A percentile compares a stretch with the other conserved stretches of the same genome.
These are phyloP conservation scores for Platorchestia sp. DNA, from an alignment of 1,140 invertebrate species.

Conservation along the genomic window DNA sequence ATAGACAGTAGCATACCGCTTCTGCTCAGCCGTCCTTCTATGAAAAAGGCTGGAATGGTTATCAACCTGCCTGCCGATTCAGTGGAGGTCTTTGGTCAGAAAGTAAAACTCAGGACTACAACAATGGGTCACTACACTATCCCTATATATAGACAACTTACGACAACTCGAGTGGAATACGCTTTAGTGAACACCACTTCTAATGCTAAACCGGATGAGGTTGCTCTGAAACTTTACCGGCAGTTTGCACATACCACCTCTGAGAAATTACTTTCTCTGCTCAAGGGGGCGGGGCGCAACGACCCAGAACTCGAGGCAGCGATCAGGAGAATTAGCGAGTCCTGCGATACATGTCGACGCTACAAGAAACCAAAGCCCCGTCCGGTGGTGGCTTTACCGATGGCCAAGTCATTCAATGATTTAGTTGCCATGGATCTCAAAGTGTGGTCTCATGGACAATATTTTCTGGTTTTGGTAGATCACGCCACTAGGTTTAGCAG, in stretches of 20 bases:
- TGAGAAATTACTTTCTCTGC: neutral
- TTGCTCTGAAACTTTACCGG: neutral
- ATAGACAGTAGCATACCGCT: neutral
- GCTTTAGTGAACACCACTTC: neutral
- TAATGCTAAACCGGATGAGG: neutral
- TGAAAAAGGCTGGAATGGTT: neutral
- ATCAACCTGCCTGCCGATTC: neutral
- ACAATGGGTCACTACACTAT: neutral
- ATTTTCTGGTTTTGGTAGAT: constrained; percentile 5
- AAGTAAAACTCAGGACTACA: neutral
- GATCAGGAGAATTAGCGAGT: neutral
- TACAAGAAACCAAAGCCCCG: neutral
- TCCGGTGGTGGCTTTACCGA: neutral
- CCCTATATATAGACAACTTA: neutral
- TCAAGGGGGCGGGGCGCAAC: neutral
- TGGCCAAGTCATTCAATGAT: neutral
- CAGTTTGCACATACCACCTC: neutral
- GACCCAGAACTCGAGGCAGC: neutral
- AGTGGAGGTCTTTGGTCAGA: neutral
- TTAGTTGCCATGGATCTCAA: neutral
- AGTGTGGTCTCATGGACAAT: neutral
- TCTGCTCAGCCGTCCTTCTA: neutral
- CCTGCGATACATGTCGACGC: neutral
- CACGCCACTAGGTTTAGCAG: neutral
- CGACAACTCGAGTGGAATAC: too few species aligned